Percentiles rank a stretch among this genome's conserved stretches.
phyloP scores from a whole-genome alignment of 1,140 invertebrate species.

The Listronotus bonariensis region DNA sequence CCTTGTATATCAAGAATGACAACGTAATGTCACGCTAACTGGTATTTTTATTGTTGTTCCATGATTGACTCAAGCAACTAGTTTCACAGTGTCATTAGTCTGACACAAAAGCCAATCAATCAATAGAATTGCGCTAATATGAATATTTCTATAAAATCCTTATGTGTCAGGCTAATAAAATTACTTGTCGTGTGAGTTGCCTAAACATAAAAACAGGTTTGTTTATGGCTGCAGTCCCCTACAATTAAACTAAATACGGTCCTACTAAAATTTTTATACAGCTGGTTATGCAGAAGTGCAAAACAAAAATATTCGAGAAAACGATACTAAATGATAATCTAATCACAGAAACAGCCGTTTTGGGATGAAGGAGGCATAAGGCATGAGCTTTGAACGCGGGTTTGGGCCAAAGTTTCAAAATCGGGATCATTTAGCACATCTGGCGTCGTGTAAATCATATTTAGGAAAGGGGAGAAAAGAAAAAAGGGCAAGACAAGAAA shows the following conservation, averaged over 20 bases:
- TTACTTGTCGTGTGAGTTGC: too few relatives aligned
- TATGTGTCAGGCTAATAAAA: too few relatives aligned
- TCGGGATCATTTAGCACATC: slow-evolving; percentile 32
- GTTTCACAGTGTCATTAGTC: too few relatives aligned
- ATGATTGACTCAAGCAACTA: too few relatives aligned
- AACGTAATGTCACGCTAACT: too few relatives aligned
- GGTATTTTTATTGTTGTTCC: too few relatives aligned
- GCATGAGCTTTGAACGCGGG: slow-evolving; percentile 19
- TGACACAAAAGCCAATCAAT: too few relatives aligned
- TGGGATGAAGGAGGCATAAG: slow-evolving; percentile 20
- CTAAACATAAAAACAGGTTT: too few relatives aligned
- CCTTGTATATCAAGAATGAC: too few relatives aligned
- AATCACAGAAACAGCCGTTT: slow-evolving; percentile 26
- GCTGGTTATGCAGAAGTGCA: not conserved
- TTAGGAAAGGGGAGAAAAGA: slow-evolving; percentile 23
- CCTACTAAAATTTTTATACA: not conserved
- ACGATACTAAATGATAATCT: slow-evolving; percentile 28
- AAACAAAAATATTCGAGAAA: slow-evolving; percentile 5
- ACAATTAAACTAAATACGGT: not conserved
- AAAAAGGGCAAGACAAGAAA: slow-evolving; percentile 24
- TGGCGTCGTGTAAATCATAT: slow-evolving; percentile 34
- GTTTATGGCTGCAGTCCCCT: too few relatives aligned
- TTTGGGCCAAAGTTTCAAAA: slow-evolving; percentile 28
- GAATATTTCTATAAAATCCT: too few relatives aligned
- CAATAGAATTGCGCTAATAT: too few relatives aligned